A percentile compares a stretch with the other conserved stretches of the same genome.
phyloP scores from a whole-genome alignment of 2,888 invertebrate genomes.

The Colostygia pectinataria region DNA sequence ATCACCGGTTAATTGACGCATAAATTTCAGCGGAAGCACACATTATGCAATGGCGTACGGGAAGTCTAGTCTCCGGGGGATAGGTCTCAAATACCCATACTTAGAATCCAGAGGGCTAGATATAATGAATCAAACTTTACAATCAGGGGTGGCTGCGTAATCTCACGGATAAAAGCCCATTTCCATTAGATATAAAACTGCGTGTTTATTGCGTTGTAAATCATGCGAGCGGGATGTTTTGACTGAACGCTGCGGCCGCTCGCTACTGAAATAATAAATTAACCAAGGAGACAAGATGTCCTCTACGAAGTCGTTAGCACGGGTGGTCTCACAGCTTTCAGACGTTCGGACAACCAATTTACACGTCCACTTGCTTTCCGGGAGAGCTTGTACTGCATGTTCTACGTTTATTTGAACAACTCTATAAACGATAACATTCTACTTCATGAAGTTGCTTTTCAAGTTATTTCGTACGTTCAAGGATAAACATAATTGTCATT shows the following conservation, averaged over 20 bases:
- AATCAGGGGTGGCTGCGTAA: constrained; percentile 62
- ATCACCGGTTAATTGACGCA: constrained; percentile 42
- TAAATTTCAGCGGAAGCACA: constrained; percentile 43
- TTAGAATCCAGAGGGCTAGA: constrained; percentile 24
- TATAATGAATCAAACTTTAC: constrained; percentile 60
- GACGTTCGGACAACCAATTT: constrained; percentile 51
- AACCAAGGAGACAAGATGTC: constrained; percentile 68
- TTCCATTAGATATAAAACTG: constrained; percentile 78
- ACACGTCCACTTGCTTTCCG: constrained; percentile 47
- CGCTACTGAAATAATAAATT: constrained; percentile 80
- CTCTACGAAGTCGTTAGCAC: constrained; percentile 62
- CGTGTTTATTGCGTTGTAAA: constrained; percentile 76
- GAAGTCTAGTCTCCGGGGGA: constrained; percentile 3
- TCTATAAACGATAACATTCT: constrained; percentile 10
- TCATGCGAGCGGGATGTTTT: constrained; percentile 78
- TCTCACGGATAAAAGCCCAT: constrained; percentile 75
- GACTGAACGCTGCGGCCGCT: constrained; percentile 61
- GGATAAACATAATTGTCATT: constrained; percentile 11
- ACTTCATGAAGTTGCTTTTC: constrained; percentile 3
- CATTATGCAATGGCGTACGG: constrained; percentile 36
- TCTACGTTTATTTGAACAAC: constrained; percentile 4
- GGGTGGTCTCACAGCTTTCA: constrained; percentile 66
- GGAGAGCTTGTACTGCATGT: constrained; percentile 4
- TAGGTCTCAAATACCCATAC: constrained; percentile 24
- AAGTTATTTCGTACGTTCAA: background rate